Evolutionary conservation across 2,113 vertebrate genomes (phyloP).

Genomic region (Tyrannus savana): DNA sequence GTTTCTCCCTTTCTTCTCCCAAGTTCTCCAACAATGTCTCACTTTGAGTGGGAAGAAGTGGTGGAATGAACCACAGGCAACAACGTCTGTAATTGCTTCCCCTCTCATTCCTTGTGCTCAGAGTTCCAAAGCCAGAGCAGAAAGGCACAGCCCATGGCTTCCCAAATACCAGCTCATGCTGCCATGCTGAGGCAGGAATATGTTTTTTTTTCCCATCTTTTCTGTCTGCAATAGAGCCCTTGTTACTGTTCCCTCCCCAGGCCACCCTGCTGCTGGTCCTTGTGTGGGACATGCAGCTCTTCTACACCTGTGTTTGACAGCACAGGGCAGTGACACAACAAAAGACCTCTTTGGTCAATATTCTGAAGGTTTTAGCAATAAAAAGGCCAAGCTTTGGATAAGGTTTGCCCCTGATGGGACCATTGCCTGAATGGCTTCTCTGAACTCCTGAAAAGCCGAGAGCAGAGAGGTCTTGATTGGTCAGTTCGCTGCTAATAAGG

Average conservation of each 20-base stretch:
- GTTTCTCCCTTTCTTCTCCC: not conserved
- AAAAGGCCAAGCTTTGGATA: not conserved
- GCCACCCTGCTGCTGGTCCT: rapidly evolving
- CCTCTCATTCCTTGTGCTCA: not conserved
- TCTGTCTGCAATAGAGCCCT: not conserved
- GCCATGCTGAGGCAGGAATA: not conserved
- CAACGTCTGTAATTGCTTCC: not conserved
- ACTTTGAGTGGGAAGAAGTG: not conserved
- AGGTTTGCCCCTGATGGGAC: not conserved
- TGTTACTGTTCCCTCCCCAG: rapidly evolving
- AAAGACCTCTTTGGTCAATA: not conserved
- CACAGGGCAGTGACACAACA: not conserved
- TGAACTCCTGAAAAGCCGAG: not conserved
- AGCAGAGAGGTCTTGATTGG: not conserved
- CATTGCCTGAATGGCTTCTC: not conserved
- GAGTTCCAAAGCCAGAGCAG: not conserved
- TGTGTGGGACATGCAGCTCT: not conserved
- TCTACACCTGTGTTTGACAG: no score
- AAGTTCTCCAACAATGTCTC: not conserved
- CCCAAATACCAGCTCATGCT: not conserved
- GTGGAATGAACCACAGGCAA: not conserved
- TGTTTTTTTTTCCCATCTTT: not conserved
- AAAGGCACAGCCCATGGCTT: not conserved
- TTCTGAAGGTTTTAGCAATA: not conserved
- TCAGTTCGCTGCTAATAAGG: not conserved